Evolutionary conservation across 1,140 invertebrate genomes (phyloP), one percentile per base, ranked within the genome.

Genomic region (Popillia japonica): DNA sequence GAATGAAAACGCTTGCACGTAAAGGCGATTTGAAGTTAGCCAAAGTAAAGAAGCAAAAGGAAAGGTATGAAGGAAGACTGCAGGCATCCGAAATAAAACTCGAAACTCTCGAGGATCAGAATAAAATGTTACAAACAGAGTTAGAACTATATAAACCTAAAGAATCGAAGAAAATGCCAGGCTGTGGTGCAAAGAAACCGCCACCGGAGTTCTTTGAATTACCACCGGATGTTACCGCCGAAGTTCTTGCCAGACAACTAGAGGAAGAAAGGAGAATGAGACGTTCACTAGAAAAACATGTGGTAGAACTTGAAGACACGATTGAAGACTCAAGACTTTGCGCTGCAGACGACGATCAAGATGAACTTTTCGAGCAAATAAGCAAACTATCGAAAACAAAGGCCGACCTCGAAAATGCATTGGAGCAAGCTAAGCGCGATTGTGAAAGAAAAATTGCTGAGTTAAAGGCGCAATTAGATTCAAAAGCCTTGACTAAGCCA

Each of bases 331-430:
- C 42, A 22, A 48, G 20, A 55, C 10, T 42, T 44, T n/a, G 80
- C 20, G 61, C 23, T 10, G 0, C 61, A 2, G 55, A 34, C 8
- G 61, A 77, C 72, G 34, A 48, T 3, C 34, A 77, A 0, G 72
- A 55, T 64, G 79, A 80, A 22, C 27, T 80, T 14, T 20, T 75
- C 61, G 40, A 55, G 20, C 40, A 79, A 41, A 40, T 76, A 10
- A 40, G 74, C 64, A 59, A 78, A 27, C 48, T 80, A 27, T 77
- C 79, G 72, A 78, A 78, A 40, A 78, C 79, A 41, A 77, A 72
- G 41, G 68, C 40, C 4, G 44, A n/a, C 17, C 20, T 79, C 17
- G 76, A 78, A 74, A 78, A 79, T 41, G 75, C 79, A 75, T 14
- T 81, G n/a, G 79, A 78, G 20, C 68, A 73, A 42, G 40, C 64